Evolutionary conservation across 1,140 invertebrate species (phyloP), one percentile per base, ranked within the genome.

Genomic region (Dufourea novaeangliae): DNA sequence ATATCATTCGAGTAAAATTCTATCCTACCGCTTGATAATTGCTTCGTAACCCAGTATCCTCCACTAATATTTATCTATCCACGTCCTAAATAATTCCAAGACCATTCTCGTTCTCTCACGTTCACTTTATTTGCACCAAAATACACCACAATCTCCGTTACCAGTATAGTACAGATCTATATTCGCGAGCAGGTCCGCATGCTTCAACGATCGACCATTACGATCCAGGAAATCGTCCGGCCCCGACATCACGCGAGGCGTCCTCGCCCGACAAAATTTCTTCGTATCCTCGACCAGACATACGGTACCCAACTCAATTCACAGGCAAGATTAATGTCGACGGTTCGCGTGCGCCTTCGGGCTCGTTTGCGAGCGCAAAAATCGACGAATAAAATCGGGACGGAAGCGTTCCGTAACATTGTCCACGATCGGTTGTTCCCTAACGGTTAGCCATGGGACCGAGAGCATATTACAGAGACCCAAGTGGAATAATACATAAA

Each of bases 231-330:
- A 76, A 25, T 69, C 52, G 22, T 46, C n/a, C n/a, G n/a, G n/a
- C n/a, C n/a, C n/a, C 46, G 64, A 50, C 66, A 32, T 69, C 73
- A 76, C 73, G 73, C 73, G 32, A 61, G 20, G 32, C 29, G 2
- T n/a, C 3, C 0, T n/a, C 5, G n/a, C n/a, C 50, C 37, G 37
- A 25, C 34, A 22, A 41, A 59, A 67, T 75, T 68, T n/a, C 12
- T 29, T 34, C 12, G 27, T 0, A 56, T 11, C 25, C 25, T 2
- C 1, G n/a, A 32, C 11, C 22, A n/a, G 54, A 46, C 37, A 39
- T 27, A 44, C 64, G 52, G 52, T 59, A 46, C 17, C 12, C 20
- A 29, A 54, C n/a, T 39, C 2, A n/a, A 41, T 41, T 22, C 12
- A 14, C 32, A 12, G 20, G 27, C 34, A 2, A 29, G 25, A 27